Evolutionary conservation across 92 coral and sea anemone species (phyloP), one percentile per base, ranked within the genome.

Genomic region (Blastomussa wellsi): DNA sequence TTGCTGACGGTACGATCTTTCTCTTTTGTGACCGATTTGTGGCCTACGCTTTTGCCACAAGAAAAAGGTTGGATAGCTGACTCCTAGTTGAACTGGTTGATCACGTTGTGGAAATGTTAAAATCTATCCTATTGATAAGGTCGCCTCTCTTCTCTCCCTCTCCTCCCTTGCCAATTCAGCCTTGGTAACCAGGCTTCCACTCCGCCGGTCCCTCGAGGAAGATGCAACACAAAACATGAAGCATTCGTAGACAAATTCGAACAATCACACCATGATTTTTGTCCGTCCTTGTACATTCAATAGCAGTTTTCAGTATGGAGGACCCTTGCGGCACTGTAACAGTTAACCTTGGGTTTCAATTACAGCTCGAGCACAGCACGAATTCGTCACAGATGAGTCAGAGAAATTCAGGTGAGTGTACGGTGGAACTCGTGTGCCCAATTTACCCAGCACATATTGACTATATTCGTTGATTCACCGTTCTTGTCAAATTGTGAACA

Each of bases 341-440:
- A 90, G 79, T 84, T 88, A 79, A 84, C 32, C 49, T 57, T 80
- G 93, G 82, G 31, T 94, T 94, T 71, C 89, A 90, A 77, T 83
- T 94, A 76, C 92, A 92, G 72, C 95, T 94, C 41, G 98, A 94
- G 62, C 70, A 88, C 19, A 92, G 93, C 88, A 86, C 81, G 83
- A 94, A 92, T 73, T 82, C 87, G 2, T 74, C 60, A 32, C 87
- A 83, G 10, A 82, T 72, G 86, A 82, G 71, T 64, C 86, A 72
- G 28, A 82, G 28, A 82, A 52, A 35, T 51, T 33, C 81, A 74
- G 59, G 87, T 83, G 35, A 39, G 86, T 47, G 48, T 3, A 35
- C 35, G 37, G 5, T 29, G 14, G 10, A 47, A 5, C 42, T 35
- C 52, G 20, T 20, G 10, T 22, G 4, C 31, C 17, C 17, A 33